A percentile compares a stretch with the other conserved stretches of the same genome.
These are phyloP conservation scores for Pampus argenteus DNA, from an alignment of 2,797 vertebrate species.

Conservation along the genomic window DNA sequence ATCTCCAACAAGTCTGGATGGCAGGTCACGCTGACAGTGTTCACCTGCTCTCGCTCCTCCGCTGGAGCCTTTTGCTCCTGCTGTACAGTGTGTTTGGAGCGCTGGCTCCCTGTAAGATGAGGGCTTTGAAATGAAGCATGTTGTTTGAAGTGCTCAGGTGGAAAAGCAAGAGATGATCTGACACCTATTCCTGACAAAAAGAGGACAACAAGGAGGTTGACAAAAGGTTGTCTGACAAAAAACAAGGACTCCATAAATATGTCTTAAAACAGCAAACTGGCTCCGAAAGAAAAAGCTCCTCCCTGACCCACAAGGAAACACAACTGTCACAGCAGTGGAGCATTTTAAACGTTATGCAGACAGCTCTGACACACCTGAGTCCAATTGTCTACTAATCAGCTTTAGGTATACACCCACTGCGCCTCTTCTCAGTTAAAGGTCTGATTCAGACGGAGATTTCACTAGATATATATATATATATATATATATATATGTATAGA, in stretches of 20 bases:
- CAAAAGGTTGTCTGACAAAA: too few relatives aligned
- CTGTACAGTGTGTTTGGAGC: neutral
- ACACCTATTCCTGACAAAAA: slow-evolving; percentile 27
- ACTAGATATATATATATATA: neutral
- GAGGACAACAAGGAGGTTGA: slow-evolving; percentile 36
- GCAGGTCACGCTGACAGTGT: slow-evolving; percentile 74
- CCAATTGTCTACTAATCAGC: slow-evolving; percentile 41
- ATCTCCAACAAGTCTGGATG: slow-evolving; percentile 75
- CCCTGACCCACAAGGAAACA: slow-evolving; percentile 17
- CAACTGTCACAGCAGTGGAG: accelerated
- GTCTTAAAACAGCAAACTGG: neutral
- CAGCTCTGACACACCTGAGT: slow-evolving; percentile 54
- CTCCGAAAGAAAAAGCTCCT: neutral
- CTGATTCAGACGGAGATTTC: neutral
- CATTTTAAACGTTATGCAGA: neutral
- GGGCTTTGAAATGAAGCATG: neutral
- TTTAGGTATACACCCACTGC: neutral
- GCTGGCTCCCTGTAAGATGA: neutral
- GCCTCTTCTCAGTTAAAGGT: neutral
- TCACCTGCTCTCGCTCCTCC: slow-evolving; percentile 44
- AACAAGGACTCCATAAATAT: slow-evolving; percentile 39
- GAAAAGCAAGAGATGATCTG: slow-evolving; percentile 16
- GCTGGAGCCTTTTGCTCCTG: neutral
- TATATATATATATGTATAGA: neutral
- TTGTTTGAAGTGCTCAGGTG: neutral